A percentile compares a stretch with the other conserved stretches of the same genome.
These are phyloP conservation scores for Melopsittacus undulatus DNA, from an alignment of 2,797 vertebrate genomes.

Conservation along the genomic window DNA sequence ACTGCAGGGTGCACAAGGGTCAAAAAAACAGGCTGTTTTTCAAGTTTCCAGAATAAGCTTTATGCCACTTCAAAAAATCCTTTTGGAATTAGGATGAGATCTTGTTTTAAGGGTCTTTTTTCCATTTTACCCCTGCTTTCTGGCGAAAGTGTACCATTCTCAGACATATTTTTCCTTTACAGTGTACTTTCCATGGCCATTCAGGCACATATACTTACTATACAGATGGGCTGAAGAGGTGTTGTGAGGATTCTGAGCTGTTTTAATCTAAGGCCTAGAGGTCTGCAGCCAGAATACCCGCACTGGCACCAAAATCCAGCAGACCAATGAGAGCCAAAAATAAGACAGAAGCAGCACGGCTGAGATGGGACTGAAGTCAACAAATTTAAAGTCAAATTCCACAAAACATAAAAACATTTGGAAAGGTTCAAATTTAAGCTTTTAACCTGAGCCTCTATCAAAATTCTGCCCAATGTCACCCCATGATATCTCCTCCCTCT, in stretches of 20 bases:
- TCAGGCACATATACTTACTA: background rate
- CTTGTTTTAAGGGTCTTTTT: constrained; percentile 58
- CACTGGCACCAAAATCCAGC: background rate
- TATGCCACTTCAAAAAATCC: constrained; percentile 31
- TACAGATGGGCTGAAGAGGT: constrained; percentile 18
- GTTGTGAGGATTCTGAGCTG: background rate
- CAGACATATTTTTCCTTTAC: constrained; percentile 49
- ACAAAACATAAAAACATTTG: background rate
- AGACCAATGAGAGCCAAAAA: background rate
- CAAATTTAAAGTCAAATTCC: background rate
- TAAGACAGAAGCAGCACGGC: background rate
- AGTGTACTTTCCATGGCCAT: constrained; percentile 46
- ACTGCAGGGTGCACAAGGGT: background rate
- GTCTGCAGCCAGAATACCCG: background rate
- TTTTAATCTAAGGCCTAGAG: background rate
- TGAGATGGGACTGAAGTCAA: background rate
- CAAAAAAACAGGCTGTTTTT: background rate
- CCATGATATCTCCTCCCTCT: background rate
- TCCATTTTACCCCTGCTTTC: constrained; percentile 48
- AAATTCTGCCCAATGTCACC: background rate
- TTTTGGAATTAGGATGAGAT: constrained; percentile 32
- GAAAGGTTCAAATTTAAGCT: constrained; percentile 5
- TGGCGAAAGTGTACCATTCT: constrained; percentile 21
- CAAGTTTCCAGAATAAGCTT: constrained; percentile 33
- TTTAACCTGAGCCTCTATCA: constrained; percentile 3